Base-by-base conservation (phyloP, 2,888 invertebrate genomes). In the Gandaritis pyraliata region DNA sequence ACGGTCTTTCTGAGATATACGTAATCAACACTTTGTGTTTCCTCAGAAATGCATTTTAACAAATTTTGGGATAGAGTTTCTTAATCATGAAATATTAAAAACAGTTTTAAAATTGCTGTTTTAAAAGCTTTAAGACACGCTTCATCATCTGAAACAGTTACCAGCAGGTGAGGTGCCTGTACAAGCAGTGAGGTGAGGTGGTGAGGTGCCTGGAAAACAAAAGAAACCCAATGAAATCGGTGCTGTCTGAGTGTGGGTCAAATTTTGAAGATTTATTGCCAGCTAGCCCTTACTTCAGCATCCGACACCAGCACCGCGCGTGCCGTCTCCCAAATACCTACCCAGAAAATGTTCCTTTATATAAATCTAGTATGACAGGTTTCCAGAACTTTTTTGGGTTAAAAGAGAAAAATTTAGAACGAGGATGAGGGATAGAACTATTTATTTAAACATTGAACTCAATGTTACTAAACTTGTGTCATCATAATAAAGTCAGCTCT, bases 21-120 rank as follows among this genome's bases (percentile, higher is more conserved):
- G 61, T 61, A 33, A 59, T 64, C 53, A 38, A 55, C 61, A 62
- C 57, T 53, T 23, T 38, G 57, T 61, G 29, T 30, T n/a, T 49
- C 39, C 16, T 43, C n/a, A 10, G 39, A 16, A 36, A 49, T 46
- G 46, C 23, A 48, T 55, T 43, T 45, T n/a, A 46, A 33, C 36
- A 8, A 23, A n/a, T n/a, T 57, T 49, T 10, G 7, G 45, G 33
- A 45, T 57, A 23, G 10, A 49, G 43, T 50, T 57, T 36, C 50
- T 55, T 48, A 48, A 47, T 48, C 3, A 13, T 38, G 36, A 11
- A 36, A 12, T 33, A 49, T 16, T 36, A 30, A 33, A 7, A 33
- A 33, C 2, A 33, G 1, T 33, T 1, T 5, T 0, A 11, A 33
- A 33, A 33, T 8, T 8, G 33, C 5, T 33, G 8, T 2, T 8